phyloP scores from a whole-genome alignment of 2,113 vertebrate species.

The Nansenia antarctica region DNA sequence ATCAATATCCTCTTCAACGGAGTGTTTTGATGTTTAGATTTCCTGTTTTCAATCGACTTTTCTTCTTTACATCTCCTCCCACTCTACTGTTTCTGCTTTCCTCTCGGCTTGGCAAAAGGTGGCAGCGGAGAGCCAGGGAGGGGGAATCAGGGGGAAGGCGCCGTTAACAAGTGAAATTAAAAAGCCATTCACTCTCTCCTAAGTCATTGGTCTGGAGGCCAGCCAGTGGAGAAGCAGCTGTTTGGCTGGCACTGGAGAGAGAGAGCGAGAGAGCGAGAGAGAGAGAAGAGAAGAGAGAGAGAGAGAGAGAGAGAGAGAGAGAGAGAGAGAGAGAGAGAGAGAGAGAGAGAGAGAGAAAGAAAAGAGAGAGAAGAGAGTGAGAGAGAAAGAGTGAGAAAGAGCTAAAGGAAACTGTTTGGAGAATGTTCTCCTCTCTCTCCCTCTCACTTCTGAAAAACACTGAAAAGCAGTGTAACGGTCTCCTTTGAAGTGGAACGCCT shows the following conservation, averaged over 20 bases:
- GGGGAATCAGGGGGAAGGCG: conserved; percentile 27
- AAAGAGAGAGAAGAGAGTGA: neutral
- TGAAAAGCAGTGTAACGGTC: neutral
- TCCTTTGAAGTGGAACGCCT: conserved; percentile 14
- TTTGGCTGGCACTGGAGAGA: conserved; percentile 25
- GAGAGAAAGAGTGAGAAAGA: neutral
- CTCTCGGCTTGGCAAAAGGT: neutral
- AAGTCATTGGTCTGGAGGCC: conserved; percentile 53
- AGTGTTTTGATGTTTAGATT: conserved; percentile 31
- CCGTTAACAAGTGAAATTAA: conserved; percentile 66
- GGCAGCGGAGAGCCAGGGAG: neutral
- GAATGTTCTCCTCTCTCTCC: neutral
- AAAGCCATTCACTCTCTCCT: conserved; percentile 60
- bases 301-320: neutral
- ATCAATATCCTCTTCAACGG: conserved; percentile 48
- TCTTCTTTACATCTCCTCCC: neutral
- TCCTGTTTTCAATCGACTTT: neutral
- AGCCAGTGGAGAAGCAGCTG: conserved; percentile 62
- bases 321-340: neutral
- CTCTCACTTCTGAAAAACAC: conserved; percentile 1
- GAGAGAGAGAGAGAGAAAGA: neutral
- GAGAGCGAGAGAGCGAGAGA: neutral
- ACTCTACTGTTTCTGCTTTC: conserved; percentile 34
- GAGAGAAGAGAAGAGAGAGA: neutral
- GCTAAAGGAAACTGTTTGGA: conserved; percentile 7